Percentiles rank a stretch among this genome's conserved stretches.
phyloP scores from a whole-genome alignment of 2,797 vertebrate genomes.

The Coracias cyanogaster region DNA sequence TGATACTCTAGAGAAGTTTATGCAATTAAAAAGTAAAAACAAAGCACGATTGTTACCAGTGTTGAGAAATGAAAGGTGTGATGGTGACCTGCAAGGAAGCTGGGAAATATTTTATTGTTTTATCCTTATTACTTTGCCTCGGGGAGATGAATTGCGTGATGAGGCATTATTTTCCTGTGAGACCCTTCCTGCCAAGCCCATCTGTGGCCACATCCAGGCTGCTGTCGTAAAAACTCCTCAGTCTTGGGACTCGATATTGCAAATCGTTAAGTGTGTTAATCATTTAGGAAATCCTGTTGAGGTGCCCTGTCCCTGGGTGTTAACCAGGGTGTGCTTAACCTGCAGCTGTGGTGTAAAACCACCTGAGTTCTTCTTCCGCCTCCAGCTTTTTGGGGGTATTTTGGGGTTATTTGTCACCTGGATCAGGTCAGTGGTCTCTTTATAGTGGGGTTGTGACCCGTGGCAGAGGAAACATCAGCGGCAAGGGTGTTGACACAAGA shows the following conservation, averaged over 20 bases:
- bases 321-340: neutral
- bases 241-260: neutral
- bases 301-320: neutral
- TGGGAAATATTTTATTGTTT: neutral
- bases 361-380: neutral
- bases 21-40: neutral
- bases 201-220: neutral
- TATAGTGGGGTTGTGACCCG: neutral
- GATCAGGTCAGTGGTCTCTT: neutral
- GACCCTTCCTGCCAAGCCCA: neutral
- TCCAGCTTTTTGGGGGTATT: neutral
- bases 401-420: neutral
- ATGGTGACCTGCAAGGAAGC: neutral
- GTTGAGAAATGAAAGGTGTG: neutral
- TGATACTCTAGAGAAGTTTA: neutral
- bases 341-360: neutral
- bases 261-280: neutral
- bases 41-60: neutral
- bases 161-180: neutral
- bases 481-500: neutral
- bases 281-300: neutral
- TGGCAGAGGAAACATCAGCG: neutral
- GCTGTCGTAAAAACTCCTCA: neutral
- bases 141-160: fast-evolving
- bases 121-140: neutral